Conservation (phyloP, 2,888 invertebrate genomes). For the Catocala fraxini region DNA sequence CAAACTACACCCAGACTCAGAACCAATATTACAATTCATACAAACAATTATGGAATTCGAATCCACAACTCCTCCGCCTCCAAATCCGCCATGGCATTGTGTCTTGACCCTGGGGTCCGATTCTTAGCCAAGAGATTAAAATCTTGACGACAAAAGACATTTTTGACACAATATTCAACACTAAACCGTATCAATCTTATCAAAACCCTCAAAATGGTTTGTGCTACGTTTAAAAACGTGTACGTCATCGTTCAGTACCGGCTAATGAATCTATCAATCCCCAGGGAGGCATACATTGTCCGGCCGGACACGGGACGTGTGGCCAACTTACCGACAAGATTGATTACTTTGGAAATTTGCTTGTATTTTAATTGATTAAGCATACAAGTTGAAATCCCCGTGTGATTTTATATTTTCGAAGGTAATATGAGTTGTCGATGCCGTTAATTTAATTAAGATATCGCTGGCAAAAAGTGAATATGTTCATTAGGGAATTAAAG, state of each 20-base stretch:
- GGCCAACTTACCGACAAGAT: slow-evolving; percentile 60
- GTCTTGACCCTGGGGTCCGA: too few relatives aligned
- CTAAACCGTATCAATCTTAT: slow-evolving; percentile 1
- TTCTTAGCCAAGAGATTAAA: too few relatives aligned
- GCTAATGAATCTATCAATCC: slow-evolving; percentile 67
- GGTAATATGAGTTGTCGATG: slow-evolving; percentile 13
- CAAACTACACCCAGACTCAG: too few relatives aligned
- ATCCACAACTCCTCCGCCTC: too few relatives aligned
- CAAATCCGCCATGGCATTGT: too few relatives aligned
- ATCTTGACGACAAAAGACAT: background rate
- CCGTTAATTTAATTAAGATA: background rate
- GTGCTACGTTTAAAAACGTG: slow-evolving; percentile 44
- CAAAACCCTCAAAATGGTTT: slow-evolving; percentile 5
- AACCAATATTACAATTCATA: too few relatives aligned
- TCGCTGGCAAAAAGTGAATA: too few relatives aligned
- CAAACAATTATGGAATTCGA: too few relatives aligned
- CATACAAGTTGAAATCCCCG: slow-evolving; percentile 57
- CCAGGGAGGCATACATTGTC: slow-evolving; percentile 69
- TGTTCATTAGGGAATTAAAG: too few relatives aligned
- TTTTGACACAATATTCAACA: background rate
- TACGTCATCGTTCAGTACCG: slow-evolving; percentile 48
- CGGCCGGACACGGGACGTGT: slow-evolving; percentile 51
- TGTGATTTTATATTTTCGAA: slow-evolving; percentile 45
- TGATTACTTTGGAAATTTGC: slow-evolving; percentile 67
- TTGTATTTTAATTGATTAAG: slow-evolving; percentile 73